phyloP scores from a whole-genome alignment of 2,113 vertebrate species.

The Etheostoma cragini region DNA sequence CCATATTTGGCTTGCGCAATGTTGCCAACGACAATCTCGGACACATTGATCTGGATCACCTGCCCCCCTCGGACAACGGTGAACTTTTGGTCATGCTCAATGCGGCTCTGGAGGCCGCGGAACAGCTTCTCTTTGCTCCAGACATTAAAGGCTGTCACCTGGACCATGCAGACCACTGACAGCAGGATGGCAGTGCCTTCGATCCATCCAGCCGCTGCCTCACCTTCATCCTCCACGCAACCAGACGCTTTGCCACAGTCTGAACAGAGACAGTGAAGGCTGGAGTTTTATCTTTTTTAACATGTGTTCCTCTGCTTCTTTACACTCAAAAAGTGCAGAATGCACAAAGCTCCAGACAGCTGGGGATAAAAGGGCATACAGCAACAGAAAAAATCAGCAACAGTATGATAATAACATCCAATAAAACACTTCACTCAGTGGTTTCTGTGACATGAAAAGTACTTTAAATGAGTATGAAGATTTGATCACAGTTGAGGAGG shows the following conservation, averaged over 20 bases:
- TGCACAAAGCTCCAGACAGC: background rate
- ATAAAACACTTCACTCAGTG: too few relatives aligned
- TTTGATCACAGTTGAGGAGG: too few relatives aligned
- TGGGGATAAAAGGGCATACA: too few relatives aligned
- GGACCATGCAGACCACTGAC: conserved; percentile 90
- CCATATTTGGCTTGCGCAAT: conserved; percentile 93
- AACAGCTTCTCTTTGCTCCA: conserved; percentile 98
- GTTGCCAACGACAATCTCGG: conserved; percentile 91
- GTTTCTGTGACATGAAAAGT: too few relatives aligned
- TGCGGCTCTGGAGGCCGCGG: conserved; percentile 91
- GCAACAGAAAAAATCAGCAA: too few relatives aligned
- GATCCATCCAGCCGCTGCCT: conserved; percentile 91
- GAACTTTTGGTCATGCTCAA: conserved; percentile 91
- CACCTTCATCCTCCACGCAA: conserved; percentile 85
- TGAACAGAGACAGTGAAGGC: conserved; percentile 40
- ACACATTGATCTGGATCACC: conserved; percentile 88
- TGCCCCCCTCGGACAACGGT: conserved; percentile 86
- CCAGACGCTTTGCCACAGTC: conserved; percentile 85
- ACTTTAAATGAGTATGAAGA: too few relatives aligned
- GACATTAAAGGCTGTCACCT: conserved; percentile 95
- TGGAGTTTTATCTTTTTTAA: background rate
- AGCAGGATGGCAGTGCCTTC: conserved; percentile 89
- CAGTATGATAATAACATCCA: too few relatives aligned
- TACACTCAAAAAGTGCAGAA: background rate
- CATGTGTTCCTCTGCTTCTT: background rate